These are phyloP conservation scores for Anastrepha ludens DNA, from an alignment of 1,140 invertebrate genomes.

Conservation along the genomic window DNA sequence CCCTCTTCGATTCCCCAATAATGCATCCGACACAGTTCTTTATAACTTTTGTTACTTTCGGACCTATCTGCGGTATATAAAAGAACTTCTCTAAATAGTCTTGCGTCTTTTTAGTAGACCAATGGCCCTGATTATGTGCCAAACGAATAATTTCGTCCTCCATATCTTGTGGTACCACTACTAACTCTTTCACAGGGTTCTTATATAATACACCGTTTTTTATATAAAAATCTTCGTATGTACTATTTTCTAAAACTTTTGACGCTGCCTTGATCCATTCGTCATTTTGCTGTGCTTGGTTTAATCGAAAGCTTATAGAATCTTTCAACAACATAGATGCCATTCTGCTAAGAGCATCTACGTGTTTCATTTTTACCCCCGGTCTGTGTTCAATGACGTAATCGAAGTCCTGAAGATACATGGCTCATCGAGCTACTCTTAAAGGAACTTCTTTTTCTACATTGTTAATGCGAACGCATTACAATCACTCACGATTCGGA, in stretches of 20 bases:
- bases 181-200: too few relatives aligned
- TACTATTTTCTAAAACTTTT: background rate
- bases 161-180: too few relatives aligned
- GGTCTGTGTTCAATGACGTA: background rate
- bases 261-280: background rate
- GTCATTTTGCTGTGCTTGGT: background rate
- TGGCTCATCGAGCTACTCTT: background rate
- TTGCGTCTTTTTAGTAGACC: constrained; percentile 60
- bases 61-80: constrained; percentile 68
- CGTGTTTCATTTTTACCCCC: constrained; percentile 3
- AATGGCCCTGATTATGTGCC: constrained; percentile 59
- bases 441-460: constrained; percentile 47
- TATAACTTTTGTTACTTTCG: too few relatives aligned
- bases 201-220: background rate
- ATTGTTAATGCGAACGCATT: constrained; percentile 58
- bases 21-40: constrained; percentile 69
- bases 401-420: background rate
- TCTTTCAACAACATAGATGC: constrained; percentile 61
- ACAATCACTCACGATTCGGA: constrained; percentile 59
- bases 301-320: constrained; percentile 13
- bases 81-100: constrained; percentile 68
- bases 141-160: constrained; percentile 57
- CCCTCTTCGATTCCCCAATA: constrained; percentile 60
- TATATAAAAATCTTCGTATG: background rate
- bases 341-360: constrained; percentile 35